Evolutionary conservation across 2,888 invertebrate genomes (phyloP).

Genomic region (Pseudeuparius sepicola): DNA sequence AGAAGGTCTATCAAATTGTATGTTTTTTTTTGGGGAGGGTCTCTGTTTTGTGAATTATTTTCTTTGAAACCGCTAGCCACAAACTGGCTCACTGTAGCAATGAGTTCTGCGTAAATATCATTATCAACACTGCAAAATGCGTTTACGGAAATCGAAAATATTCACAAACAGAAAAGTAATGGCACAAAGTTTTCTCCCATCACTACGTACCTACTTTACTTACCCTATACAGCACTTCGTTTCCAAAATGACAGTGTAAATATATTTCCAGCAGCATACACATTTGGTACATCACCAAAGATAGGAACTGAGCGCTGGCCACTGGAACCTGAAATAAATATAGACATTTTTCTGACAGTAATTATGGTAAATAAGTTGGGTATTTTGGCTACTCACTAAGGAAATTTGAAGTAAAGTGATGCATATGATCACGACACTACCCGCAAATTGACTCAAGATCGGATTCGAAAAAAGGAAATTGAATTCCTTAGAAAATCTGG

Average conservation of each 20-base stretch:
- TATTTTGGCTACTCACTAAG: too few relatives aligned
- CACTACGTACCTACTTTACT: conserved; percentile 8
- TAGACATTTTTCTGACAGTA: not conserved
- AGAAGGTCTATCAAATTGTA: too few relatives aligned
- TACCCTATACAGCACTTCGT: conserved; percentile 47
- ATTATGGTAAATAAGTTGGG: too few relatives aligned
- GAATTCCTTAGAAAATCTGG: conserved; percentile 21
- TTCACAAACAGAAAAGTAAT: too few relatives aligned
- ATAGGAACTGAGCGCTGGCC: conserved; percentile 34
- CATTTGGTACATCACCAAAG: conserved; percentile 43
- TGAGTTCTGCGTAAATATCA: too few relatives aligned
- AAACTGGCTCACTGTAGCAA: too few relatives aligned
- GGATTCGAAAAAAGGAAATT: conserved; percentile 18
- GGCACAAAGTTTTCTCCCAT: too few relatives aligned
- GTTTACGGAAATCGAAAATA: too few relatives aligned
- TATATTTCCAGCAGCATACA: conserved; percentile 49
- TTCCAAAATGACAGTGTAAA: conserved; percentile 49
- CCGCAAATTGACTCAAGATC: conserved; percentile 18
- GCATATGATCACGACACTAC: conserved; percentile 33
- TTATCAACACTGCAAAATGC: too few relatives aligned
- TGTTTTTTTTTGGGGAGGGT: too few relatives aligned
- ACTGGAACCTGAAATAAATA: conserved; percentile 22
- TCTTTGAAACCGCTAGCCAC: too few relatives aligned
- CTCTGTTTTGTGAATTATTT: too few relatives aligned
- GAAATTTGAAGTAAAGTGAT: conserved; percentile 36